Base-by-base conservation (phyloP, 2,888 invertebrate genomes). In the Agriopis marginaria region DNA sequence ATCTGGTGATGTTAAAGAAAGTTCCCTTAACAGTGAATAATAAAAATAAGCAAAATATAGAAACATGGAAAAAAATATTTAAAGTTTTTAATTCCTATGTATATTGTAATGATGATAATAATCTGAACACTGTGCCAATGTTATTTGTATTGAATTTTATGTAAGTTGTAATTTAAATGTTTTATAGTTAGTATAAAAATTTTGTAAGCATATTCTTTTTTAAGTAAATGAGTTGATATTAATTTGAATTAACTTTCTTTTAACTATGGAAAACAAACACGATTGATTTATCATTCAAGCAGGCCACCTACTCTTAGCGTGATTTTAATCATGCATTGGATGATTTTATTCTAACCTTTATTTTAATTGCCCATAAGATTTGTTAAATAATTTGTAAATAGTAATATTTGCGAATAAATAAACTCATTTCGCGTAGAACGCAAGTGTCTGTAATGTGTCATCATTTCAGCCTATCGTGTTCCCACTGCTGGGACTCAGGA, bases 81-180 rank as follows among this genome's bases (percentile, higher is more conserved):
- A 45, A 45, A 45, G 6, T 9, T 12, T 73, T 56, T 51, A 51
- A 51, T 32, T 50, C 50, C 17, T 73, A 59, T 58, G 39, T 60
- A 66, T 58, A 32, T 32, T 65, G 64, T 67, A 74, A 64, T 56
- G 32, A 32, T 64, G 56, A 50, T 42, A 51, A 61, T 23, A 23
- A 23, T 23, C 17, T 23, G 17, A 23, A 23, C 17, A 23, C 63
- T 71, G 70, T 66, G 75, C 76, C 71, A 75, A 76, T 78, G 75
- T 81, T 82, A 71, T 82, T 75, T 78, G 70, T 76, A 70, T 74
- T 76, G 71, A 76, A 75, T 76, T 81, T 79, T 83, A 83, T 81
- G 70, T 80, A 82, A 82, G 80, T 83, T 81, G 68, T 80, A 77
- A 78, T 79, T 77, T 50, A 72, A 72, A 75, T 77, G 63, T 70